phyloP scores from a whole-genome alignment of 2,797 vertebrate genomes.

The Sarcophilus harrisii region DNA sequence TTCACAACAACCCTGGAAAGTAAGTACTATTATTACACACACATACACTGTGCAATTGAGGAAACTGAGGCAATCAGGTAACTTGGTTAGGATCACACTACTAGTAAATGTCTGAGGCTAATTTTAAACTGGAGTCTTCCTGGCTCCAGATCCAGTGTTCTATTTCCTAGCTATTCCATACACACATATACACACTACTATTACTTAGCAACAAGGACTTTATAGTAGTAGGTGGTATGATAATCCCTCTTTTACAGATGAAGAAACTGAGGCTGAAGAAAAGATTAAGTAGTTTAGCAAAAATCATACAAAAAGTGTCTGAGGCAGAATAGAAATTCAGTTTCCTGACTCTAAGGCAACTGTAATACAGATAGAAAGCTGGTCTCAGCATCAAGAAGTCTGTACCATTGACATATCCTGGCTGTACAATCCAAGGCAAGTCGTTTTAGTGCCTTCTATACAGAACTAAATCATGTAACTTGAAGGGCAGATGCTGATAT shows the following conservation, averaged over 20 bases:
- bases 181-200: not conserved
- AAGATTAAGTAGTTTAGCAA: not conserved
- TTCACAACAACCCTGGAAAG: not conserved
- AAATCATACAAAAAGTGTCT: not conserved
- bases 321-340: not conserved
- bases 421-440: not conserved
- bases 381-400: not conserved
- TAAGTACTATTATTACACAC: not conserved
- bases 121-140: not conserved
- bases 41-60: not conserved
- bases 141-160: not conserved
- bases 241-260: not conserved
- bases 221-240: not conserved
- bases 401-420: not conserved
- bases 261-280: not conserved
- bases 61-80: not conserved
- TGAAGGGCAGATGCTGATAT: not conserved
- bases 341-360: not conserved
- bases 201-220: not conserved
- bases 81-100: not conserved
- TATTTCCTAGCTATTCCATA: not conserved
- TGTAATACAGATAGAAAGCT: not conserved
- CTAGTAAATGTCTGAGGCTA: not conserved
- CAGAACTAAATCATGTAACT: not conserved
- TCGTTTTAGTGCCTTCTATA: not conserved